A percentile compares a stretch with the other conserved stretches of the same genome.
phyloP scores from a whole-genome alignment of 2,888 invertebrate genomes.

The Coleophora deauratella region DNA sequence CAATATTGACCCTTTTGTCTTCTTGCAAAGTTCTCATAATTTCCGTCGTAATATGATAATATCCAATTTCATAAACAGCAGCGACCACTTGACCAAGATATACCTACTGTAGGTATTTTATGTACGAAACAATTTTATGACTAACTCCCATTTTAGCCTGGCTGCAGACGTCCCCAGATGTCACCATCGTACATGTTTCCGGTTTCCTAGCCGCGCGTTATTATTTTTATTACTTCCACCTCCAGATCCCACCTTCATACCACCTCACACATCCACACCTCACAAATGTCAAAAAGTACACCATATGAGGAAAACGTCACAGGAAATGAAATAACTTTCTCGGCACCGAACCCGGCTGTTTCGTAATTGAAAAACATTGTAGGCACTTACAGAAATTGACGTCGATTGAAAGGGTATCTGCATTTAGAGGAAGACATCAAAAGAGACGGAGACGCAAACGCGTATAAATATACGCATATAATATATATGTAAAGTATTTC shows the following conservation, averaged over 20 bases:
- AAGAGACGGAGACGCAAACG: neutral
- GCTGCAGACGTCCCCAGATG: too few relatives aligned
- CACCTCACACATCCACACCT: conserved; percentile 12
- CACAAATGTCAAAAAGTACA: conserved; percentile 12
- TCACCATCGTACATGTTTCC: conserved; percentile 38
- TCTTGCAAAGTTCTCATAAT: too few relatives aligned
- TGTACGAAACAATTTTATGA: too few relatives aligned
- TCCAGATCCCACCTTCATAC: conserved; percentile 14
- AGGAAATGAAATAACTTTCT: neutral
- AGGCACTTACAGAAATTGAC: conserved; percentile 4
- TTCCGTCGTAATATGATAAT: too few relatives aligned
- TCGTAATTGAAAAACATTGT: conserved; percentile 2
- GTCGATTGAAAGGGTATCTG: neutral
- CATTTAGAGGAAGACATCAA: too few relatives aligned
- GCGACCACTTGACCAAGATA: too few relatives aligned
- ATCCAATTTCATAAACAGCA: too few relatives aligned
- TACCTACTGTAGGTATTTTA: too few relatives aligned
- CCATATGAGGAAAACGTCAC: neutral
- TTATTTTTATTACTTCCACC: conserved; percentile 34
- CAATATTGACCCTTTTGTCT: too few relatives aligned
- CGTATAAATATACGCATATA: too few relatives aligned
- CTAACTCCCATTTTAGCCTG: too few relatives aligned
- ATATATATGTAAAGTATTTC: too few relatives aligned
- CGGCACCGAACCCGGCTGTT: neutral
- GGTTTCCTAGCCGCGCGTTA: conserved; percentile 29